These are phyloP conservation scores for Drosophila asahinai DNA, from an alignment of 1,140 invertebrate species.

Conservation along the genomic window DNA sequence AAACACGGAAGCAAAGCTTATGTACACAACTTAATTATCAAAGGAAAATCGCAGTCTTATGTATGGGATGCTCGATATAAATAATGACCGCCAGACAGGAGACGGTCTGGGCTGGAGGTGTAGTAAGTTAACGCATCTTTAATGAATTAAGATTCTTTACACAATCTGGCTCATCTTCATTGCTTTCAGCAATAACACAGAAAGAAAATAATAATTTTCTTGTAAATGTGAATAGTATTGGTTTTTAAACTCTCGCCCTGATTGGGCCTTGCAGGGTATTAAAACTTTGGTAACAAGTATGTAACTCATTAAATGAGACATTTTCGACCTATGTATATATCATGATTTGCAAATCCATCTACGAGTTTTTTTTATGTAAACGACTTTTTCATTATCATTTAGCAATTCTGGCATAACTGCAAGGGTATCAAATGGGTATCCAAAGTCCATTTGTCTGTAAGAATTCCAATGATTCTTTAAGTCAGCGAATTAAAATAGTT, in stretches of 20 bases:
- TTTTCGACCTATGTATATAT: too few relatives aligned
- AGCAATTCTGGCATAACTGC: too few relatives aligned
- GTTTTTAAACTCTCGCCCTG: neutral
- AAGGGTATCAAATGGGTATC: too few relatives aligned
- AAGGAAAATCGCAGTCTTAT: constrained; percentile 62
- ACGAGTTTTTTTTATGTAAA: too few relatives aligned
- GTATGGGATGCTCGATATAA: constrained; percentile 59
- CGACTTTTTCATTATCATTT: too few relatives aligned
- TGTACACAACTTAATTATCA: constrained; percentile 66
- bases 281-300: too few relatives aligned
- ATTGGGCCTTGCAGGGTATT: too few relatives aligned
- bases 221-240: neutral
- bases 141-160: constrained; percentile 30
- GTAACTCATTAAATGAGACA: too few relatives aligned
- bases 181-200: neutral
- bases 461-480: too few relatives aligned
- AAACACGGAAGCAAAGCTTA: constrained; percentile 57
- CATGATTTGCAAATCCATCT: too few relatives aligned
- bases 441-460: too few relatives aligned
- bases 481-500: too few relatives aligned
- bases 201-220: neutral
- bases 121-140: constrained; percentile 36
- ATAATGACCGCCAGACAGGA: constrained; percentile 49
- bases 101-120: constrained; percentile 20
- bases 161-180: neutral